A percentile compares a stretch with the other conserved stretches of the same genome.
Conservation (phyloP, 1,140 invertebrate genomes). For the Mamestra configurata region DNA sequence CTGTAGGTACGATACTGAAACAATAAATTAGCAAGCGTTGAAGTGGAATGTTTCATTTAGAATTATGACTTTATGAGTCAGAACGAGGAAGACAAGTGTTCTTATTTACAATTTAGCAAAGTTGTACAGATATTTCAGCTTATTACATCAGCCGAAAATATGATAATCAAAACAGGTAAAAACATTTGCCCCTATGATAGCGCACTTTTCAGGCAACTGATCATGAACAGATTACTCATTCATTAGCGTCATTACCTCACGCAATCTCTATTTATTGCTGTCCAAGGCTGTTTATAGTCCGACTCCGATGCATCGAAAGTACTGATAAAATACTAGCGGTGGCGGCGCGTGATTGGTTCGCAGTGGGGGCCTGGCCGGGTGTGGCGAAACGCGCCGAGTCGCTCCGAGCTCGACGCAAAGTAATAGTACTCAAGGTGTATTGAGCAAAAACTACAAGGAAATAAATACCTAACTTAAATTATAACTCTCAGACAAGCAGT, state of each 20-base stretch:
- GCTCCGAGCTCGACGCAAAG: constrained; percentile 60
- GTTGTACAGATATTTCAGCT: not conserved
- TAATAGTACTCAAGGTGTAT: constrained; percentile 64
- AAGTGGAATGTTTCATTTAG: not conserved
- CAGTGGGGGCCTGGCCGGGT: constrained; percentile 81
- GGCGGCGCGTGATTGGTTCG: constrained; percentile 73
- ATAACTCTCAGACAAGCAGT: not conserved
- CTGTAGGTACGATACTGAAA: not conserved
- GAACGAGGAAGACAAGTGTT: not conserved
- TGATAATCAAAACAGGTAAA: constrained; percentile 14
- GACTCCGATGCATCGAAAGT: constrained; percentile 78
- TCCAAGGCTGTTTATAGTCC: constrained; percentile 76
- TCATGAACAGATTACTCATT: constrained; percentile 45
- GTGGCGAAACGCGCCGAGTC: constrained; percentile 74
- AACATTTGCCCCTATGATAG: constrained; percentile 1
- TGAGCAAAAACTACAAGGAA: constrained; percentile 70
- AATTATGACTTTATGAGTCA: not conserved
- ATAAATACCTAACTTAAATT: constrained; percentile 12
- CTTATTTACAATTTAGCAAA: not conserved
- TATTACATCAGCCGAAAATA: constrained; percentile 18
- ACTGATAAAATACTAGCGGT: constrained; percentile 74
- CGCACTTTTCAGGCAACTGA: not conserved
- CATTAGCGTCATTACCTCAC: constrained; percentile 63
- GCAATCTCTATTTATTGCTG: constrained; percentile 65
- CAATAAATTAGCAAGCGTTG: not conserved